Conservation (phyloP, 2,888 invertebrate genomes). For the Stenurella melanura region DNA sequence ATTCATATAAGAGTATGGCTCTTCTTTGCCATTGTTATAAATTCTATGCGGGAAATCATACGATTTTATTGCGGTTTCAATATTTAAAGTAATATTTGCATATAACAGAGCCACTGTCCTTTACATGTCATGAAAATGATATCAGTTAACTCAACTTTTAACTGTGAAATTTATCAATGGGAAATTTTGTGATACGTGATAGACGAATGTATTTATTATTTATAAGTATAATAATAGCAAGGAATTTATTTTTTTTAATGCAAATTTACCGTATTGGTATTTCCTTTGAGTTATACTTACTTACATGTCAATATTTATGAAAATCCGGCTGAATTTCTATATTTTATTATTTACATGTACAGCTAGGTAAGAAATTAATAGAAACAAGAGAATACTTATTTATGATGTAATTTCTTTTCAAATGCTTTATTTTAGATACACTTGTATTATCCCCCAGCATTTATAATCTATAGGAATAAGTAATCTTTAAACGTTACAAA, state of each 20-base stretch:
- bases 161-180: not conserved
- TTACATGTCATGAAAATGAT: too few species aligned
- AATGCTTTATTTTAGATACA: too few species aligned
- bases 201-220: not conserved
- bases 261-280: not conserved
- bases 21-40: not conserved
- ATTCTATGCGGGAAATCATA: too few species aligned
- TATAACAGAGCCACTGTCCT: too few species aligned
- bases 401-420: not conserved
- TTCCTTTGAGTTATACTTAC: not conserved
- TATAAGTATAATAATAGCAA: not conserved
- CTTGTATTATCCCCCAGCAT: too few species aligned
- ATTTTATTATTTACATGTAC: not conserved
- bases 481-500: too few species aligned
- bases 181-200: not conserved
- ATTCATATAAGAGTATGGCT: not conserved
- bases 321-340: not conserved
- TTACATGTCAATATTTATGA: too few species aligned
- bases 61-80: too few species aligned
- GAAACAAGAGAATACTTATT: not conserved
- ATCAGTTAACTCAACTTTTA: too few species aligned
- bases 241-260: not conserved
- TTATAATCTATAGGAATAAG: too few species aligned
- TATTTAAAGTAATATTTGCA: too few species aligned
- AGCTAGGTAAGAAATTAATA: not conserved